These are phyloP conservation scores for Drosophila hydei DNA, from an alignment of 1,140 invertebrate genomes.

Conservation along the genomic window DNA sequence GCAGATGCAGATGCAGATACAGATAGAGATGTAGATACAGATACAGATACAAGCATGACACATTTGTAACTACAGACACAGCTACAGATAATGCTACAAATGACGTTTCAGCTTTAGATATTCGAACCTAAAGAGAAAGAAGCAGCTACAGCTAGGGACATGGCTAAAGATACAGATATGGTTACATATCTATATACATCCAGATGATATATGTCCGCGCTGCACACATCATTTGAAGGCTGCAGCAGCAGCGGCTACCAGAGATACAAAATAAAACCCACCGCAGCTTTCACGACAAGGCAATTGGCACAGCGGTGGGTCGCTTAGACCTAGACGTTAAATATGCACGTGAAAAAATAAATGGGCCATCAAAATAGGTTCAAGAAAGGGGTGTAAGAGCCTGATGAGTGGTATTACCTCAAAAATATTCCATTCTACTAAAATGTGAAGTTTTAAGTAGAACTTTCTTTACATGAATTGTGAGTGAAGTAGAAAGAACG, in stretches of 20 bases:
- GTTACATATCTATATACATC: constrained; percentile 22
- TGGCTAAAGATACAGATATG: neutral
- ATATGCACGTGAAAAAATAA: constrained; percentile 7
- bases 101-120: neutral
- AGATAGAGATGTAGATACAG: neutral
- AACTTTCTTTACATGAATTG: too few relatives aligned
- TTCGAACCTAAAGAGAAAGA: neutral
- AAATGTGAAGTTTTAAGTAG: too few relatives aligned
- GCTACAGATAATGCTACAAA: neutral
- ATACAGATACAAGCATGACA: neutral
- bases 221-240: constrained; percentile 23
- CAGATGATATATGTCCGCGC: constrained; percentile 11
- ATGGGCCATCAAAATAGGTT: neutral
- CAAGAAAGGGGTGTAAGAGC: neutral
- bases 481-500: too few relatives aligned
- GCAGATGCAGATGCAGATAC: neutral
- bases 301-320: constrained; percentile 70
- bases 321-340: constrained; percentile 44
- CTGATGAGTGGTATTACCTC: too few relatives aligned
- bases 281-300: constrained; percentile 3
- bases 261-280: constrained; percentile 11
- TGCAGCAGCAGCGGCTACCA: constrained; percentile 45
- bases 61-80: too few relatives aligned
- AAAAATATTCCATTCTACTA: too few relatives aligned
- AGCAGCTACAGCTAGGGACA: neutral